phyloP scores from a whole-genome alignment of 35 echinoderm and acorn worm genomes.

The Eucidaris tribuloides region DNA sequence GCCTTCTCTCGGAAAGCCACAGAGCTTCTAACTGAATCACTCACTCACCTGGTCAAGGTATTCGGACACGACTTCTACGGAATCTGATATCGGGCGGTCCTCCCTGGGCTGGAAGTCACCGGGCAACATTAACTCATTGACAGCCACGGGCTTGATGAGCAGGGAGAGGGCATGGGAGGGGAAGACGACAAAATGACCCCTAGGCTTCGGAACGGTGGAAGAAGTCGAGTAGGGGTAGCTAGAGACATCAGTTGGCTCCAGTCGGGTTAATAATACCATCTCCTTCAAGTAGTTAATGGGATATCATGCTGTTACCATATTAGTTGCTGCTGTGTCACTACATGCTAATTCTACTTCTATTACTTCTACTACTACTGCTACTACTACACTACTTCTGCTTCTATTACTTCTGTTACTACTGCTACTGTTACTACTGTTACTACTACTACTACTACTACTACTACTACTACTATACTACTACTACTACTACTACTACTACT shows the following conservation, averaged over 20 bases:
- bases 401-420: not conserved
- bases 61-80: not conserved
- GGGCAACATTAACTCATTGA: constrained; percentile 84
- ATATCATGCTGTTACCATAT: no score
- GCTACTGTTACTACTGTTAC: not conserved
- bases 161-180: constrained; percentile 63
- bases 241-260: not conserved
- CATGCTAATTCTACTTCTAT: not conserved
- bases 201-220: not conserved
- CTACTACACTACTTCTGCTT: not conserved
- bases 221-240: not conserved
- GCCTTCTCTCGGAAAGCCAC: no score
- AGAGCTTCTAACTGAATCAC: no score
- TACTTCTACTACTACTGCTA: not conserved
- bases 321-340: no score
- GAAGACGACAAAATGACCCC: constrained; percentile 77
- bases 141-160: constrained; percentile 82
- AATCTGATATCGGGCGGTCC: constrained; percentile 28
- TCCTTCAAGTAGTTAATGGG: no score
- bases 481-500: not conserved
- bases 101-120: constrained; percentile 2
- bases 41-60: constrained; percentile 39
- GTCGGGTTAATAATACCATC: not conserved
- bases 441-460: not conserved
- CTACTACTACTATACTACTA: not conserved